Evolutionary conservation across 2,113 vertebrate species (phyloP), one percentile per base, ranked within the genome.

Genomic region (Beaufortia kweichowensis): DNA sequence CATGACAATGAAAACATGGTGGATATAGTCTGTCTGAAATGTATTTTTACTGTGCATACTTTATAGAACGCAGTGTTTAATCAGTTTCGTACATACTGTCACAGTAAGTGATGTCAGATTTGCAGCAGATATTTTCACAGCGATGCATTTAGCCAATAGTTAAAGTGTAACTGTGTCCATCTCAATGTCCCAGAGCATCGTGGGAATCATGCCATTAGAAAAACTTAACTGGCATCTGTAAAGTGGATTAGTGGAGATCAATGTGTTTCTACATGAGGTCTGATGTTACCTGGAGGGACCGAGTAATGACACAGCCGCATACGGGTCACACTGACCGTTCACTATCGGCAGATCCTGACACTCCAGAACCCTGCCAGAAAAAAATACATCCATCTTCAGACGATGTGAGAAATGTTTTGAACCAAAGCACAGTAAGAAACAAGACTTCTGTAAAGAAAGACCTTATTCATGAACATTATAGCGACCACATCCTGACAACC

Each of bases 261-360:
- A n/a, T n/a, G n/a, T 21, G 14, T 53, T 76, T 9, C 29, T 5
- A 12, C 24, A 35, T 31, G n/a, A 53, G 14, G 5, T 71, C n/a
- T 43, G 55, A 21, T 46, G 91, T 93, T 86, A 94, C 97, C 96
- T 96, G 87, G 93, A 95, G 2, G 95, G 96, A 61, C 97, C 96
- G 8, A 94, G 89, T 83, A 98, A 87, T 2, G 95, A 98, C 78
- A 98, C 95, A 0, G 94, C 96, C 80, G 97, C 96, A 0, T 98
- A 99, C 15, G 97, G 97, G 83, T 99, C 97, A 48, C 97, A 99
- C 43, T 98, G 97, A 17, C 95, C 96, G 0, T 99, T 99, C 81
- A 99, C 95, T 15, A 99, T 99, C 3, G 97, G 97, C 33, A 99
- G 91, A 57, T 95, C 97, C 84, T 96, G 94, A 90, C 97, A 99